phyloP scores from a whole-genome alignment of 2,113 vertebrate genomes.

The Tamias sibiricus region DNA sequence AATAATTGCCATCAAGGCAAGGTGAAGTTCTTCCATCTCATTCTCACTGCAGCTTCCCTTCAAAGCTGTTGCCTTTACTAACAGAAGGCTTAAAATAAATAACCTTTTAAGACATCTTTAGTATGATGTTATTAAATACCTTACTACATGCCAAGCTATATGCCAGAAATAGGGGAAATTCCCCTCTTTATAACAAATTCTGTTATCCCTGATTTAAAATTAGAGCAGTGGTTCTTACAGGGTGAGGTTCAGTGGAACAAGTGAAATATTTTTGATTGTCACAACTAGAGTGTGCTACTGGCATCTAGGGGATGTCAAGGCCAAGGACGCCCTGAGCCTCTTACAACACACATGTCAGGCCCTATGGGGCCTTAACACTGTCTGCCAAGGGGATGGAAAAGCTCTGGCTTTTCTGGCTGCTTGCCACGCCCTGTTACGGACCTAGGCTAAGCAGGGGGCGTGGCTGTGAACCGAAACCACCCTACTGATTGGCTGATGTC shows the following conservation, averaged over 20 bases:
- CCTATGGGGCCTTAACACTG: too few species aligned
- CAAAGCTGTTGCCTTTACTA: conserved; percentile 9
- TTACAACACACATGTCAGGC: not conserved
- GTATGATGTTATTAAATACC: not conserved
- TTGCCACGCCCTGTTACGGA: too few species aligned
- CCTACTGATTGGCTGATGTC: too few species aligned
- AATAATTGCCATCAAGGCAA: conserved; percentile 11
- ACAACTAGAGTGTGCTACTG: not conserved
- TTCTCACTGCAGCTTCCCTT: not conserved
- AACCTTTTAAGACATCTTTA: not conserved
- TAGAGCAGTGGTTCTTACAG: not conserved
- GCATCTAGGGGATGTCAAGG: not conserved
- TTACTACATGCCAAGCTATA: not conserved
- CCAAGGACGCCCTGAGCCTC: not conserved
- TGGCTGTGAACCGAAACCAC: too few species aligned
- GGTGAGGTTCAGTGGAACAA: not conserved
- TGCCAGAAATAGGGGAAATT: conserved; percentile 26
- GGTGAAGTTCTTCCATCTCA: conserved; percentile 29
- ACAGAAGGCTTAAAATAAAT: conserved; percentile 18
- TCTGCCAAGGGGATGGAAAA: too few species aligned
- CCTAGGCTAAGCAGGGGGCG: too few species aligned
- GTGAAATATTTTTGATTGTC: not conserved
- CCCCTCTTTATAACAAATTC: not conserved
- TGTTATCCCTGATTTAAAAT: not conserved
- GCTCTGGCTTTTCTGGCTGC: too few species aligned